Evolutionary conservation across 2,113 vertebrate genomes (phyloP), one percentile per base, ranked within the genome.

Genomic region (Osmerus mordax): DNA sequence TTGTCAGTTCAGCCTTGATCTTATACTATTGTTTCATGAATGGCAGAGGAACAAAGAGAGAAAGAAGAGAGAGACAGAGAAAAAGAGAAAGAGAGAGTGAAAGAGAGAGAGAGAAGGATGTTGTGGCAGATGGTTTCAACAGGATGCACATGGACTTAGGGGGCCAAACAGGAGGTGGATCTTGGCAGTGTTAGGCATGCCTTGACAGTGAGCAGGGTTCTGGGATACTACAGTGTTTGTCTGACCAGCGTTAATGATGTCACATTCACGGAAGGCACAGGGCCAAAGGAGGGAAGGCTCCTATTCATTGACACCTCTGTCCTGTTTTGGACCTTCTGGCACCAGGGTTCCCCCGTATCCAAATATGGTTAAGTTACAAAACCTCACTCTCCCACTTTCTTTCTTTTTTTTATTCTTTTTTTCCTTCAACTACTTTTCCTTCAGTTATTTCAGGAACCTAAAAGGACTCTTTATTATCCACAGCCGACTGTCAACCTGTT

Each of bases 61-160:
- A 71, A 32, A n/a, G 12, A 64, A 16, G 53, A 54, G 53, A 54
- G 53, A 54, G 53, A 54, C 0, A 54, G 12, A 54, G 16, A 54
- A 8, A 18, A 8, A 54, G 16, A 16, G 52, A 54, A 7, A 16
- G 53, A 54, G 12, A 54, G 53, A 36, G 32, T 6, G 32, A 36
- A 14, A 56, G 9, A 56, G 54, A 55, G 54, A 19, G 12, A 60
- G 61, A 79, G 65, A 82, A 91, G 91, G 77, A 93, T 93, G 81
- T 84, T 93, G 90, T 92, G 89, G 75, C 90, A 93, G 93, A 89
- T 91, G 94, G 89, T 89, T 87, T 21, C 89, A 95, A 94, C 81
- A 92, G 89, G 82, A 91, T 90, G 81, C 93, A 90, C 82, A 90
- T 89, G 87, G 72, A 77, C 13, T 78, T 86, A 75, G 81, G 89